Base-by-base conservation (phyloP, 1,140 invertebrate genomes). In the Nasonia vitripennis region DNA sequence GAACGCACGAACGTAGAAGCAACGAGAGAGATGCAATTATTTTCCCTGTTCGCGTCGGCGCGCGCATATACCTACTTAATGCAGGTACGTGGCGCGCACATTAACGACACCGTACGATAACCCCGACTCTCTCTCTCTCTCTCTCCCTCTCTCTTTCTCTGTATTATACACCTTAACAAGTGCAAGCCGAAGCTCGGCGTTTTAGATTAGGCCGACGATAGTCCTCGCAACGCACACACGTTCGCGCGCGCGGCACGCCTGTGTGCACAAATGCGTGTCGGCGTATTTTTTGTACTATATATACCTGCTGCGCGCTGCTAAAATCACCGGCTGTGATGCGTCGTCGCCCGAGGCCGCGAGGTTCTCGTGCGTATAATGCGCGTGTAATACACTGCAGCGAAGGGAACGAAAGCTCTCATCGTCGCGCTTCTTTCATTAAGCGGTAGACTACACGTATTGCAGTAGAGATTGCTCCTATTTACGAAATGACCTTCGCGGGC, bases 181-280 rank as follows among this genome's bases (percentile, higher is more conserved):
- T 91, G 87, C 88, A 88, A 88, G 87, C 86, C 87, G 87, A 90
- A 89, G 87, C 82, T 78, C 86, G 87, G 83, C 84, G 83, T 90
- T 90, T 90, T 86, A 91, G 91, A 92, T 92, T 90, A 89, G 84
- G 83, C 67, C 85, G 89, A 91, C 68, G 84, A 79, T 67, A 45
- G 12, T 3, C 10, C 2, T 12, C 20, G 23, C 62, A 78, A 17
- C 78, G 67, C 45, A 67, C 14, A 83, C 67, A 73, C 84, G 74
- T 71, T 70, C 23, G 23, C 67, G 80, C 86, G 71, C 81, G 67
- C 55, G 73, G 55, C 81, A 55, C 48, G 81, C 73, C 23, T 75
- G 31, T 67, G 27, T 17, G 23, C 81, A 67, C 2, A 4, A 11
- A 20, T 70, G 71, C 70, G 81, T 51, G 27, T 37, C 45, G 9